Conservation (phyloP, 2,888 invertebrate genomes). For the Eremobia ochroleuca region DNA sequence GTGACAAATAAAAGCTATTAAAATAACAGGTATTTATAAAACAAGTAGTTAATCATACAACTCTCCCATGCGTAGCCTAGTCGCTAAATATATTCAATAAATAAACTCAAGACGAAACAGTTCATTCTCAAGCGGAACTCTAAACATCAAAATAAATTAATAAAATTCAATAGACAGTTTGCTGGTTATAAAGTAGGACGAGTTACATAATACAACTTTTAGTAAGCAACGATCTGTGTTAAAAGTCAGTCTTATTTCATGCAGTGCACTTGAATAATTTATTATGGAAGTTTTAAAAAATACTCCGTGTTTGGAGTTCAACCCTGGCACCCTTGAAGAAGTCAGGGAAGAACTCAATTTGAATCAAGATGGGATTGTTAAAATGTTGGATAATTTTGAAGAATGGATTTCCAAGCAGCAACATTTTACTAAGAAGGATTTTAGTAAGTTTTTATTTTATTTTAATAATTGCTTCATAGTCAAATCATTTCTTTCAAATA, state of each 20-base stretch:
- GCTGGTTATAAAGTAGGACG: too few relatives aligned
- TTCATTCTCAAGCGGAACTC: background rate
- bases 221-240: background rate
- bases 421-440: conserved; percentile 74
- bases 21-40: background rate
- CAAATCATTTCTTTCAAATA: background rate
- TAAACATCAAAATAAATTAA: background rate
- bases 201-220: background rate
- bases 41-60: background rate
- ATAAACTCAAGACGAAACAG: background rate
- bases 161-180: background rate
- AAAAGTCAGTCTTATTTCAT: background rate
- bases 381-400: conserved; percentile 70
- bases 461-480: too few relatives aligned
- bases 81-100: background rate
- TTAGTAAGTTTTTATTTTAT: conserved; percentile 69
- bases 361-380: conserved; percentile 66
- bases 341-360: conserved; percentile 70
- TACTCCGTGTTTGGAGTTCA: conserved; percentile 56
- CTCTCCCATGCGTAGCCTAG: too few relatives aligned
- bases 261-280: too few relatives aligned
- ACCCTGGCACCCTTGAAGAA: conserved; percentile 64
- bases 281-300: conserved; percentile 29
- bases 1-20: background rate
- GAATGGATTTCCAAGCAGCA: conserved; percentile 77